phyloP scores from a whole-genome alignment of 2,113 vertebrate species.

The Proteles cristata region DNA sequence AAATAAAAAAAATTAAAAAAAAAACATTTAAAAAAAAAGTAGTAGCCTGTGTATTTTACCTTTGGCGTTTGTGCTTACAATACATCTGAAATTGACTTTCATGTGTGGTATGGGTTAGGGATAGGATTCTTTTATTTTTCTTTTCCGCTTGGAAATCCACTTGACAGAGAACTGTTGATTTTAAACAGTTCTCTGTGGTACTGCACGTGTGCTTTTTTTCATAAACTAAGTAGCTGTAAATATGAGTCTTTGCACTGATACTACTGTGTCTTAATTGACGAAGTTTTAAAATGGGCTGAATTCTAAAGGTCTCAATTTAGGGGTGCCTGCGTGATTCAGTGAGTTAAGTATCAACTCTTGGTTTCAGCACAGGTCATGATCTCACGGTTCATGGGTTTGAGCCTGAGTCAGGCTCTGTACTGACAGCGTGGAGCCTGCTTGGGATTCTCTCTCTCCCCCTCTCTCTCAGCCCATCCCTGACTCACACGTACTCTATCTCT shows the following conservation, averaged over 20 bases:
- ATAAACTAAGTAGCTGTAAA: background rate
- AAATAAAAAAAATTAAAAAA: too few species aligned
- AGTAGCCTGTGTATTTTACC: background rate
- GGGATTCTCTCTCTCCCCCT: too few species aligned
- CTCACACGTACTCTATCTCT: too few species aligned
- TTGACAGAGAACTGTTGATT: background rate
- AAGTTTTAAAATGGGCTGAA: background rate
- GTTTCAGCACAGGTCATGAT: too few species aligned
- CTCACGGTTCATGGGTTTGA: too few species aligned
- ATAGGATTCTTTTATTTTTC: background rate
- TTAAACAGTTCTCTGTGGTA: background rate
- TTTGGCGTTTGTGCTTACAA: background rate
- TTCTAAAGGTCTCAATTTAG: background rate
- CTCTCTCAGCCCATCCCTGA: too few species aligned
- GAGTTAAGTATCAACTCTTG: too few species aligned
- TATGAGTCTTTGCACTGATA: background rate
- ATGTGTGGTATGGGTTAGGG: background rate
- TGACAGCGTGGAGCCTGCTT: too few species aligned
- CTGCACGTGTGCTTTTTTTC: background rate
- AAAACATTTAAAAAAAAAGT: too few species aligned
- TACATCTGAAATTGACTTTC: background rate
- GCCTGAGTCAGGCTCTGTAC: too few species aligned
- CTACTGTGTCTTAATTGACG: background rate
- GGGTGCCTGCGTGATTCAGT: too few species aligned
- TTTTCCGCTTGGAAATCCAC: background rate